phyloP scores from a whole-genome alignment of 2,113 vertebrate species.

The Copsychus sechellarum region DNA sequence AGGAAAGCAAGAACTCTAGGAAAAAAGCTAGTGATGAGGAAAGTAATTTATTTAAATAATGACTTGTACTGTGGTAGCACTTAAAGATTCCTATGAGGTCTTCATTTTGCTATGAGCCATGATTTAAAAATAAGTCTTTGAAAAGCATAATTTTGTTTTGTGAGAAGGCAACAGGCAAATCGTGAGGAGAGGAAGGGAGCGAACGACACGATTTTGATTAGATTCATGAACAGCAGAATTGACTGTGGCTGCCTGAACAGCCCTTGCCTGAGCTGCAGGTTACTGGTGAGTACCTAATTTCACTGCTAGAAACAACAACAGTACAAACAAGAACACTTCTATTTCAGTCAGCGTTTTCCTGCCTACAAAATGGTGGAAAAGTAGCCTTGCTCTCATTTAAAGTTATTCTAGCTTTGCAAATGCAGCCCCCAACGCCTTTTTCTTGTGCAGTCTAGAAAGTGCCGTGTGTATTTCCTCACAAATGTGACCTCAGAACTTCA shows the following conservation, averaged over 20 bases:
- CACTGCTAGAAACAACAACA: background rate
- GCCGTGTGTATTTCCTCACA: background rate
- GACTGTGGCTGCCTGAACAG: background rate
- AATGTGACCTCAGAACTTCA: background rate
- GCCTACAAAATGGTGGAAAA: conserved; percentile 15
- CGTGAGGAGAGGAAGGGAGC: background rate
- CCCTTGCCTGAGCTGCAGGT: background rate
- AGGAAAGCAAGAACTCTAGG: background rate
- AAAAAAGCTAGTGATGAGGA: background rate
- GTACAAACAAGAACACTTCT: background rate
- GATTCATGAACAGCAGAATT: background rate
- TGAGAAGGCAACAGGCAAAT: background rate
- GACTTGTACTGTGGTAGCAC: background rate
- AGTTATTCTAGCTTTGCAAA: background rate
- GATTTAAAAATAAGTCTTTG: background rate
- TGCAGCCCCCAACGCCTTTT: background rate
- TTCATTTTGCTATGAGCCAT: background rate
- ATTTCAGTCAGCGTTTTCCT: background rate
- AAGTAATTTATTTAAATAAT: background rate
- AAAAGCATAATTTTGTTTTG: background rate
- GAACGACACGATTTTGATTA: background rate
- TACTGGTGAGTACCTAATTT: background rate
- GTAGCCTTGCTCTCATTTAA: background rate
- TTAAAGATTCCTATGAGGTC: background rate
- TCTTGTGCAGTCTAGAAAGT: background rate